Evolutionary conservation across 1,140 invertebrate genomes (phyloP).

Genomic region (Diabrotica undecimpunctata): DNA sequence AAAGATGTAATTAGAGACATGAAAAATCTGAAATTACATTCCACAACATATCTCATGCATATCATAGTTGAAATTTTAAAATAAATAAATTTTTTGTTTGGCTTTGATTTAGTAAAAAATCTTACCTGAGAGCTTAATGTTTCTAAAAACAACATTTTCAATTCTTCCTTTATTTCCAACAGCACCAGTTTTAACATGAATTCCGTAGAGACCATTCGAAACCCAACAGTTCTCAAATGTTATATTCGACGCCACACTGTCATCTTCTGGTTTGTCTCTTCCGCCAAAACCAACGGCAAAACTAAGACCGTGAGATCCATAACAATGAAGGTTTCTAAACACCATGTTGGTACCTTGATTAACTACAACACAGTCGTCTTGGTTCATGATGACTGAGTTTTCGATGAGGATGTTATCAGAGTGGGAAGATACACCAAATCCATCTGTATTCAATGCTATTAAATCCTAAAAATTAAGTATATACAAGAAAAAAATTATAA

Average conservation of each 20-base stretch:
- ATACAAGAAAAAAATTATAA: too few species aligned
- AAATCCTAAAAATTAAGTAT: not conserved
- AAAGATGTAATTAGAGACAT: too few species aligned
- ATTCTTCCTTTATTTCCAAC: not conserved
- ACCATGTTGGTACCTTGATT: conserved; percentile 20
- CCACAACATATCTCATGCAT: too few species aligned
- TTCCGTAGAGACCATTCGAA: not conserved
- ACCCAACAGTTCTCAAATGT: not conserved
- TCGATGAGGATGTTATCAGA: conserved; percentile 16
- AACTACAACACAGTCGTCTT: conserved; percentile 27
- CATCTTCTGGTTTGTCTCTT: not conserved
- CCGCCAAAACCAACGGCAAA: conserved; percentile 18
- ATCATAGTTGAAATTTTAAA: too few species aligned
- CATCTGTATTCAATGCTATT: not conserved
- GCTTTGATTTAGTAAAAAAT: too few species aligned
- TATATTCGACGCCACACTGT: not conserved
- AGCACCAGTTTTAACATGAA: not conserved
- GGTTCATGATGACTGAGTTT: conserved; percentile 22
- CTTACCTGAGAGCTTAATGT: not conserved
- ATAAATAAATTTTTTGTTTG: too few species aligned
- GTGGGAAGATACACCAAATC: not conserved
- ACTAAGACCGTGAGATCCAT: conserved; percentile 24
- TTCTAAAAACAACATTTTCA: not conserved
- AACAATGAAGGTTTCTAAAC: conserved; percentile 20
- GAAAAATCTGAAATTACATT: too few species aligned